Base-by-base conservation (phyloP, 2,797 vertebrate genomes). In the Rousettus madagascariensis region DNA sequence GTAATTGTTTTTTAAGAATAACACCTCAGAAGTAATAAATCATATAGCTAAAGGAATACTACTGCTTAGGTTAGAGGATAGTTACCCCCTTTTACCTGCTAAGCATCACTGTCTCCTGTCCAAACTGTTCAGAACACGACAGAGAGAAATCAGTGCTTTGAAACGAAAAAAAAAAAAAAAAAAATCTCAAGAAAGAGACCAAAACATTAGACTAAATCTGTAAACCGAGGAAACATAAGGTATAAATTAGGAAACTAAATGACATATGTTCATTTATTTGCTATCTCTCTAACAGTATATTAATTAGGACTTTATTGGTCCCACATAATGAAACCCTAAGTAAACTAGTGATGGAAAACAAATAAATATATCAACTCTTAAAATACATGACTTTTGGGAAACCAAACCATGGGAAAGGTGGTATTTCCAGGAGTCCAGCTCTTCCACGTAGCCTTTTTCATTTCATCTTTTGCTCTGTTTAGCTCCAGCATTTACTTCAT, bases 121-220 rank as follows among this genome's bases (percentile, higher is more conserved):
- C 41, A 24, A 86, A 36, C 5, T 88, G 2, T 78, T 85, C 10
- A 71, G 13, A 90, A 61, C 6, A 6, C 49, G 43, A 30, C 2
- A 43, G 24, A 66, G 10, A 88, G 16, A 93, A 24, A 43, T 30
- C 8, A 55, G 22, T 86, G 28, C 15, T 91, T 33, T 80, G n/a
- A 86, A 91, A 55, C 6, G 4, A 26, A 84, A 78, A 74, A 26
- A 61, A 61, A 30, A 61, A 57, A 57, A 24, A 57, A 57, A 57
- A 57, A 24, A 57, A 57, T 5, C 15, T 49, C 41, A 24, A 68
- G 15, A 92, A 36, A 33, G 26, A 66, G 1, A n/a, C n/a, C 24
- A 74, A 89, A 84, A 84, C 15, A 83, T 86, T 87, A 92, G n/a
- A 33, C 20, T 86, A n/a, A 87, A 89, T 71, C 78, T 95, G 33